Base-by-base conservation (phyloP, 2,113 vertebrate genomes). In the Channa argus region DNA sequence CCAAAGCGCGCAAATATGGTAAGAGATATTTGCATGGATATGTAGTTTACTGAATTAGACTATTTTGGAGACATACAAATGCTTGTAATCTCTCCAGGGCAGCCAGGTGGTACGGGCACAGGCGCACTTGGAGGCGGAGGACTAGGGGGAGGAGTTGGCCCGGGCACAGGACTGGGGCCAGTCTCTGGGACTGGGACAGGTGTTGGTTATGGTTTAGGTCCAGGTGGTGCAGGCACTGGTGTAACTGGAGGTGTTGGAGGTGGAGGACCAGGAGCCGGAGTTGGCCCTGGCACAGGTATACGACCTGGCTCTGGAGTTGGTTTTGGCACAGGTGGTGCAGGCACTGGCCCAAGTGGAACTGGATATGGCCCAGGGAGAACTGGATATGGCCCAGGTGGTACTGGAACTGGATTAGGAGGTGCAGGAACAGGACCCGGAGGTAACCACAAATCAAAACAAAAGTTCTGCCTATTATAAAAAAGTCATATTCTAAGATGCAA, bases 1-100 rank as follows among this genome's bases (percentile, higher is more conserved):
- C 82, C 46, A 88, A 88, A 84, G 82, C 87, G 68, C 81, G 67
- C 24, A 90, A 90, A 90, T 90, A 91, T 78, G 86, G 83, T 89
- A 56, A 86, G 63, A 39, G 11, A 62, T 5, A 3, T 46, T 24
- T 24, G 1, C 24, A 24, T 24, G 24, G 24, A 24, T 24, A 1
- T 24, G 24, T 24, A 24, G 24, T 24, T 33, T 58, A 2, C n/a
- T 44, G 14, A 8, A 24, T 77, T 10, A 10, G 6, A 4, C 0
- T 2, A 1, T 53, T 14, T 9, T 6, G 44, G 14, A 65, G 34
- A 72, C 11, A 70, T 2, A 43, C 5, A 50, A 47, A 47, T 58
- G 12, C 4, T 9, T 72, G 62, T 15, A 49, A 77, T 74, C 6
- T 66, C 45, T 79, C 15, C 59, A 86, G 89, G 79, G 75, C 72